A percentile compares a stretch with the other conserved stretches of the same genome.
Conservation (phyloP, 2,113 vertebrate species). For the Heloderma charlesbogerti region DNA sequence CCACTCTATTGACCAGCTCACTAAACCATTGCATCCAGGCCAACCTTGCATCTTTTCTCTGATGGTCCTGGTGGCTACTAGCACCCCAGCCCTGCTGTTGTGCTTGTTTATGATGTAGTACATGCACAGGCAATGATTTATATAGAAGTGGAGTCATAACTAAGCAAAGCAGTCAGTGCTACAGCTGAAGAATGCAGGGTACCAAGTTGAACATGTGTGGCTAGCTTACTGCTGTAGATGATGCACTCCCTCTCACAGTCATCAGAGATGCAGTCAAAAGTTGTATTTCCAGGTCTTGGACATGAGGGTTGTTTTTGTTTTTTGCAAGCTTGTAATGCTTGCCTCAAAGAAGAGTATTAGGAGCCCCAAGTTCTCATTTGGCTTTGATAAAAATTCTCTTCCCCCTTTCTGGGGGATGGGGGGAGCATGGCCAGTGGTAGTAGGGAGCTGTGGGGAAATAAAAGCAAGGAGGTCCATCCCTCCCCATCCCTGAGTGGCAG, state of each 20-base stretch:
- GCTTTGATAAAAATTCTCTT: neutral
- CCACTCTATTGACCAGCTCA: too few species aligned
- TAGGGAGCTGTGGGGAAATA: neutral
- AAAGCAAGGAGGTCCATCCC: neutral
- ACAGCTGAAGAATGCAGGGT: neutral
- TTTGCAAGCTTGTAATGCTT: neutral
- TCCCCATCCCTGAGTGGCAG: neutral
- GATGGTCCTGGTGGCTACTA: neutral
- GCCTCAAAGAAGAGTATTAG: neutral
- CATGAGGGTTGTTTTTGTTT: neutral
- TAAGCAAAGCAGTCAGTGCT: neutral
- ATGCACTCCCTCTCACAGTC: too few species aligned
- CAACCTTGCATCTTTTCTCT: neutral
- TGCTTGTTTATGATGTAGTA: neutral
- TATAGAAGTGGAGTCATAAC: too few species aligned
- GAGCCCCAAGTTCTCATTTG: neutral
- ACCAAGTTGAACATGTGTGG: neutral
- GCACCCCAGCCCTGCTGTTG: neutral
- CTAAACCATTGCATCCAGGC: neutral
- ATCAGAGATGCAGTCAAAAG: neutral
- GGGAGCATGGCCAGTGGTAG: too few species aligned
- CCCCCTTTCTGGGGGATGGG: too few species aligned
- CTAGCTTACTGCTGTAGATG: neutral
- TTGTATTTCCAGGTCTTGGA: neutral
- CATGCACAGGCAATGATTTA: neutral